Conservation (phyloP, 2,797 vertebrate genomes). For the Amazonetta brasiliensis region DNA sequence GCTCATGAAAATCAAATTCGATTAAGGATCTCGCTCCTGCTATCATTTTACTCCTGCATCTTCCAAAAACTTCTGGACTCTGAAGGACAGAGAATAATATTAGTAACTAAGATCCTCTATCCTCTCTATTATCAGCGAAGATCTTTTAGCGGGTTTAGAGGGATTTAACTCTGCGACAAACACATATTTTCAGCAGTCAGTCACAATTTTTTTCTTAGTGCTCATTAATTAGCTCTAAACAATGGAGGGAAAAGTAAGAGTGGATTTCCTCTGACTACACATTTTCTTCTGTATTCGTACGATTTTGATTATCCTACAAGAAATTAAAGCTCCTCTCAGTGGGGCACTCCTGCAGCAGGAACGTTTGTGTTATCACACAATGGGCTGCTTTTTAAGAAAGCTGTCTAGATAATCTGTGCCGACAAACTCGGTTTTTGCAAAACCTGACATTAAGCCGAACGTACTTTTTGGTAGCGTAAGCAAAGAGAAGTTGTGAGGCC, state of each 20-base stretch:
- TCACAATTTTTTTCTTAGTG: not conserved
- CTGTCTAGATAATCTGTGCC: not conserved
- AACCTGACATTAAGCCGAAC: not conserved
- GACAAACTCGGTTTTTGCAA: not conserved
- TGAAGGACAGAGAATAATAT: not conserved
- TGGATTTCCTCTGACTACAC: not conserved
- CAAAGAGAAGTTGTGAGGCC: not conserved
- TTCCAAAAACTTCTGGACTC: not conserved
- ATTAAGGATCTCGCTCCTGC: constrained; percentile 54
- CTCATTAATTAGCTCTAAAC: not conserved
- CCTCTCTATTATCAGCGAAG: not conserved
- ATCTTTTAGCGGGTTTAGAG: not conserved
- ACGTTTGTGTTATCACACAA: not conserved
- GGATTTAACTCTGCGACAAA: not conserved
- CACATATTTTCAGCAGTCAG: not conserved
- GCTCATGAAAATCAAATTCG: constrained; percentile 78
- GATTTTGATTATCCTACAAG: not conserved
- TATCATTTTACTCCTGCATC: constrained; percentile 37
- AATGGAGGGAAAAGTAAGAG: not conserved
- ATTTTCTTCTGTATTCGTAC: not conserved
- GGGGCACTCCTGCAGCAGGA: not conserved
- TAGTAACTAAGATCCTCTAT: constrained; percentile 14
- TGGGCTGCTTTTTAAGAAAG: not conserved
- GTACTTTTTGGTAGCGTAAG: not conserved
- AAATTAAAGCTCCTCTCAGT: not conserved